phyloP scores from a whole-genome alignment of 2,113 vertebrate species.

The Cinclus cinclus region DNA sequence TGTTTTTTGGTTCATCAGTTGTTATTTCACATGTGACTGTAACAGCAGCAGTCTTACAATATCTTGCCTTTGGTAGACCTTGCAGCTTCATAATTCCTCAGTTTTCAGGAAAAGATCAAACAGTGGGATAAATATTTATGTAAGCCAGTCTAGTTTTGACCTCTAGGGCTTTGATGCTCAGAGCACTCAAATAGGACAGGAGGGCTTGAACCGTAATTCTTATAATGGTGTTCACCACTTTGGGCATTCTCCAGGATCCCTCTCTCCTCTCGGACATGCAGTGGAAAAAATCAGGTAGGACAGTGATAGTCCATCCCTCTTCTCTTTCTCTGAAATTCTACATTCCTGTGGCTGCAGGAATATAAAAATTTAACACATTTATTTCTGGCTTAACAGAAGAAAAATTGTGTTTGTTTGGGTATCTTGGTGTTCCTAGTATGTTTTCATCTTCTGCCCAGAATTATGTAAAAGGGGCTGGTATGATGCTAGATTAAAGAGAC shows the following conservation, averaged over 20 bases:
- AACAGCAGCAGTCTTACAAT: not conserved
- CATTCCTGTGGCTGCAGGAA: not conserved
- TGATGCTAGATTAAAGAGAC: slow-evolving; percentile 24
- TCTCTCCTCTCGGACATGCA: not conserved
- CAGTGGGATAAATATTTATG: not conserved
- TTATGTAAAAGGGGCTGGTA: slow-evolving; percentile 11
- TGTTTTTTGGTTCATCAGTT: not conserved
- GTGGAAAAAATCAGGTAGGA: not conserved
- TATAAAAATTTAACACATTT: not conserved
- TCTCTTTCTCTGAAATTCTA: not conserved
- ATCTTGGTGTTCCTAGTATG: not conserved
- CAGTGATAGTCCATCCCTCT: not conserved
- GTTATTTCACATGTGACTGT: not conserved
- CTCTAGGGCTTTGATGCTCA: not conserved
- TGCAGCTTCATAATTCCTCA: not conserved
- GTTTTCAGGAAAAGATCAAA: slow-evolving; percentile 14
- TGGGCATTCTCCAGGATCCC: not conserved
- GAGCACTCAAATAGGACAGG: fast-evolving
- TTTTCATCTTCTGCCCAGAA: slow-evolving; percentile 18
- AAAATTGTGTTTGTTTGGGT: slow-evolving; percentile 15
- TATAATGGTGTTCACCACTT: not conserved
- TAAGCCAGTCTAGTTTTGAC: not conserved
- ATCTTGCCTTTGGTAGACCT: not conserved
- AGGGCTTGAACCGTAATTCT: not conserved
- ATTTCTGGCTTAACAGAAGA: not conserved